Evolutionary conservation across 1,140 invertebrate species (phyloP).

Genomic region (Ruditapes philippinarum): DNA sequence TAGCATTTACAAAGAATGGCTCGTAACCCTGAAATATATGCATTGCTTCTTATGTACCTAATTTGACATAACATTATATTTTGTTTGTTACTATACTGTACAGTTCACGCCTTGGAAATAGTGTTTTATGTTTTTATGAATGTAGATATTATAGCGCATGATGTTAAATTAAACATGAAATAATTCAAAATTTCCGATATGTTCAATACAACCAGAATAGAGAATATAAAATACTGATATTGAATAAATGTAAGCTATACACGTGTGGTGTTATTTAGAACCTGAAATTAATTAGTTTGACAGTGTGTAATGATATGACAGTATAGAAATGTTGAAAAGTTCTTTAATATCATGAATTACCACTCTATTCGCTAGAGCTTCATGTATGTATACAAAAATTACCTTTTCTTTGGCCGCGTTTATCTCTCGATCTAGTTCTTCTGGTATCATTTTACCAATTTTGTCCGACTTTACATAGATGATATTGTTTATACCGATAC

Average conservation of each 20-base stretch:
- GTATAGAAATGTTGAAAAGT: not conserved
- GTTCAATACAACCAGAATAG: too few species aligned
- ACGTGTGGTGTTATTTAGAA: not conserved
- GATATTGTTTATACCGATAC: slow-evolving; percentile 98
- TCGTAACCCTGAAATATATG: slow-evolving; percentile 93
- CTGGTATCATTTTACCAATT: slow-evolving; percentile 92
- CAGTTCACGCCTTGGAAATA: slow-evolving; percentile 88
- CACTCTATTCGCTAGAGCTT: too few species aligned
- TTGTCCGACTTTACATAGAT: slow-evolving; percentile 96
- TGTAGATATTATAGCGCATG: not conserved
- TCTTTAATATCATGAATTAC: not conserved
- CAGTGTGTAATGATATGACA: not conserved
- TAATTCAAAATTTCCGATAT: not conserved
- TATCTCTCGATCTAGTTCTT: slow-evolving; percentile 95
- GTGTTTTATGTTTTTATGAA: not conserved
- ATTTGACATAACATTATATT: slow-evolving; percentile 92
- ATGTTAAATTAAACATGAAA: not conserved
- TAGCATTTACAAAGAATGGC: slow-evolving; percentile 98
- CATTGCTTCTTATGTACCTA: slow-evolving; percentile 95
- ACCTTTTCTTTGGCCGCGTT: slow-evolving; percentile 92
- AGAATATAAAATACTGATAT: not conserved
- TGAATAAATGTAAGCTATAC: not conserved
- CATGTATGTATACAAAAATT: too few species aligned
- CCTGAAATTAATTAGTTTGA: not conserved
- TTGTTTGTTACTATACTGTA: slow-evolving; percentile 88